Percentiles rank a stretch among this genome's conserved stretches.
These are phyloP conservation scores for Synchiropus splendidus DNA, from an alignment of 2,113 vertebrate species.

Conservation along the genomic window DNA sequence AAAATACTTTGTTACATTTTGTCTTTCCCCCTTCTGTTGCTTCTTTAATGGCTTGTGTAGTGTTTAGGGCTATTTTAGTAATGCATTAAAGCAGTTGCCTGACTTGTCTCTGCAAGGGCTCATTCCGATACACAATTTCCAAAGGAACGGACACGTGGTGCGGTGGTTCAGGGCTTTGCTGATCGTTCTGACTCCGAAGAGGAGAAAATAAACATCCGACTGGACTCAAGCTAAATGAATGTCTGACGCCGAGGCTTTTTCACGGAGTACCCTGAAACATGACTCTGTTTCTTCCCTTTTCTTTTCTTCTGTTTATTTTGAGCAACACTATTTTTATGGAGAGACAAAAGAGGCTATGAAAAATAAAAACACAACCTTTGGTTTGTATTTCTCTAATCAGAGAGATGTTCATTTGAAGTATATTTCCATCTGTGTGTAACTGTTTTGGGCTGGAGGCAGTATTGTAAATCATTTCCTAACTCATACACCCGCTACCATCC, in stretches of 20 bases:
- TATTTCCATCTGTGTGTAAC: conserved; percentile 40
- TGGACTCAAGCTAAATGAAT: conserved; percentile 58
- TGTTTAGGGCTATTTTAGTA: conserved; percentile 73
- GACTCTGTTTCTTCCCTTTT: conserved; percentile 43
- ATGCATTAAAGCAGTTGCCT: conserved; percentile 71
- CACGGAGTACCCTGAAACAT: conserved; percentile 61
- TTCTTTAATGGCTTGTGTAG: conserved; percentile 66
- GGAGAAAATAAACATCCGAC: conserved; percentile 13
- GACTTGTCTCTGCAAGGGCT: conserved; percentile 71
- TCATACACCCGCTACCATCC: conserved; percentile 44
- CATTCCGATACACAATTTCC: conserved; percentile 57
- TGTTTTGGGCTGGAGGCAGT: conserved; percentile 42
- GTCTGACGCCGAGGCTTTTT: conserved; percentile 67
- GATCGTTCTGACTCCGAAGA: conserved; percentile 48
- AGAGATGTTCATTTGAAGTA: conserved; percentile 55
- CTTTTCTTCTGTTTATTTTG: conserved; percentile 57
- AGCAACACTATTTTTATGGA: conserved; percentile 74
- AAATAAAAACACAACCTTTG: conserved; percentile 58
- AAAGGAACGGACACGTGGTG: conserved; percentile 57
- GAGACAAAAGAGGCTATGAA: conserved; percentile 64
- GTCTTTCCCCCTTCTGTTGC: conserved; percentile 42
- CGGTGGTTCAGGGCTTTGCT: conserved; percentile 59
- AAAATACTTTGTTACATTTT: conserved; percentile 56
- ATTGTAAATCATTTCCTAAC: conserved; percentile 42
- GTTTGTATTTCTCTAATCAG: conserved; percentile 73